A percentile compares a stretch with the other conserved stretches of the same genome.
phyloP scores from a whole-genome alignment of 2,797 vertebrate genomes.

The Sternotherus odoratus region DNA sequence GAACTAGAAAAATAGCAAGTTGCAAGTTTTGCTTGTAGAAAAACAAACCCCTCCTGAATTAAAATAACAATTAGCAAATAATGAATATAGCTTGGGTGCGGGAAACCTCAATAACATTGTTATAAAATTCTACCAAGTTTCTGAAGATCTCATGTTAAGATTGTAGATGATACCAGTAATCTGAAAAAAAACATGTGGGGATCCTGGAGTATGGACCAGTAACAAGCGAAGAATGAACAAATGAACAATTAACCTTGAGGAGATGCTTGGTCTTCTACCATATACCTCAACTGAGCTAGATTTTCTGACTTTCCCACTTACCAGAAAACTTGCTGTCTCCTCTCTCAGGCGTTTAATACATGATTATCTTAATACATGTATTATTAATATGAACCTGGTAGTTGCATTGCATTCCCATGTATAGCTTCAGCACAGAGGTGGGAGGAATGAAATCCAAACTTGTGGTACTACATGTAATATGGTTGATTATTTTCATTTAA shows the following conservation, averaged over 20 bases:
- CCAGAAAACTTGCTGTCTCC: background rate
- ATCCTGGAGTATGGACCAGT: background rate
- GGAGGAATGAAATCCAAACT: background rate
- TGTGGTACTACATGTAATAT: conserved; percentile 16
- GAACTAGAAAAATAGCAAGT: conserved; percentile 43
- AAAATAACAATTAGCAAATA: conserved; percentile 37
- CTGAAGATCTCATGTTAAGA: conserved; percentile 53
- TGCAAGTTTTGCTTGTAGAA: conserved; percentile 39
- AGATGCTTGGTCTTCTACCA: background rate
- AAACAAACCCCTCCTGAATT: conserved; percentile 30
- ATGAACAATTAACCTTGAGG: background rate
- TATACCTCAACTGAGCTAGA: background rate
- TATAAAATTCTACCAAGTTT: conserved; percentile 37
- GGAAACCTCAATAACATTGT: conserved; percentile 33
- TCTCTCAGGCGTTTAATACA: background rate
- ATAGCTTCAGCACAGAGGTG: background rate
- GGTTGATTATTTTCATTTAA: conserved; percentile 36
- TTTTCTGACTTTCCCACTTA: background rate
- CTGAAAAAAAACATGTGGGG: background rate
- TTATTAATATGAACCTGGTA: background rate
- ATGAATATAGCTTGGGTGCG: conserved; percentile 10
- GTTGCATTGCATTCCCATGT: background rate
- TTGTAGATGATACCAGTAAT: accelerated
- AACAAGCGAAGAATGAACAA: background rate
- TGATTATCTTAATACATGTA: background rate